Conservation (phyloP, 2,797 vertebrate species). For the Triplophysa bombifrons region DNA sequence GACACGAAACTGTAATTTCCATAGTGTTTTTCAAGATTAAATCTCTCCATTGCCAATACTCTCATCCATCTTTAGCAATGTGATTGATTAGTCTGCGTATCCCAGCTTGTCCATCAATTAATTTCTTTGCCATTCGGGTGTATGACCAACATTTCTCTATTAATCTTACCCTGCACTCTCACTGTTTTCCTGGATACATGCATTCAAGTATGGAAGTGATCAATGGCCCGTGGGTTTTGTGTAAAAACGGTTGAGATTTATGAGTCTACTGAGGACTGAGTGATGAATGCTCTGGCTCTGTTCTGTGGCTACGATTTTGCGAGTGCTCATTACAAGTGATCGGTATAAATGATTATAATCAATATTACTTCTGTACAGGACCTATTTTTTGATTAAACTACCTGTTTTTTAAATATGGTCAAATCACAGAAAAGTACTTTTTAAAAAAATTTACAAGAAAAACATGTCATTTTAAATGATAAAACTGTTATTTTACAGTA, state of each 20-base stretch:
- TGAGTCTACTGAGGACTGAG: slow-evolving; percentile 21
- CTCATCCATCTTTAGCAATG: slow-evolving; percentile 44
- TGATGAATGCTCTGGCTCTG: slow-evolving; percentile 22
- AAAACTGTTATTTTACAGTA: too few relatives aligned
- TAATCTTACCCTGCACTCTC: slow-evolving; percentile 38
- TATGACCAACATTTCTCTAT: slow-evolving; percentile 45
- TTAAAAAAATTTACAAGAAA: too few relatives aligned
- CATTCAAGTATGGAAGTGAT: slow-evolving; percentile 40
- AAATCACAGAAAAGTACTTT: too few relatives aligned
- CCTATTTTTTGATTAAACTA: too few relatives aligned
- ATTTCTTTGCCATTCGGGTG: slow-evolving; percentile 40
- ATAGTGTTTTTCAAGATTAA: slow-evolving; percentile 30
- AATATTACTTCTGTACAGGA: slow-evolving; percentile 4
- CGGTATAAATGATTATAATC: slow-evolving; percentile 35
- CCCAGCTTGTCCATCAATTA: slow-evolving; percentile 41
- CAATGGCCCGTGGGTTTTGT: slow-evolving; percentile 38
- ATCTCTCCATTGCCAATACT: slow-evolving; percentile 32
- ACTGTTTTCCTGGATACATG: slow-evolving; percentile 35
- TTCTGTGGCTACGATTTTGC: slow-evolving; percentile 8
- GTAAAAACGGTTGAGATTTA: slow-evolving; percentile 47
- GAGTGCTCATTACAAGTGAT: slow-evolving; percentile 41
- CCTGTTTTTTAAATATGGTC: too few relatives aligned
- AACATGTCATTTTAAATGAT: too few relatives aligned
- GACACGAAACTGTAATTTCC: slow-evolving; percentile 19
- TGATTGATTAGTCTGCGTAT: slow-evolving; percentile 40